A percentile compares a stretch with the other conserved stretches of the same genome.
Conservation (phyloP, 2,888 invertebrate genomes). For the Girardia tigrina region DNA sequence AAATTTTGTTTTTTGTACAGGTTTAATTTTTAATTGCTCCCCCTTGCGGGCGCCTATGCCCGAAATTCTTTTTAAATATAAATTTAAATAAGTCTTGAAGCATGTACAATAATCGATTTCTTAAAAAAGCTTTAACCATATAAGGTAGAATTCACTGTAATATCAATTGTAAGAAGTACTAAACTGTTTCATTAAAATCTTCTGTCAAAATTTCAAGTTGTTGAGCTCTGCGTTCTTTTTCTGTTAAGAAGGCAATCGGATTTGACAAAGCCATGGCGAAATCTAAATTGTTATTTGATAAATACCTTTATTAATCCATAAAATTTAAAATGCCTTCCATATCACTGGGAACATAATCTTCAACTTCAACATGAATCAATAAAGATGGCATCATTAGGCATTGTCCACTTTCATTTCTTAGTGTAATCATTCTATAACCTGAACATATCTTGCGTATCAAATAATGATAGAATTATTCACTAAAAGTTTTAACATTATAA, state of each 20-base stretch:
- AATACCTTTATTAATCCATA: not conserved
- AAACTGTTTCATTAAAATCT: constrained; percentile 54
- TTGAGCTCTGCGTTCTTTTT: constrained; percentile 74
- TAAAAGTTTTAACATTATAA: too few relatives aligned
- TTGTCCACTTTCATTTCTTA: constrained; percentile 78
- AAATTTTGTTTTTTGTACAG: too few relatives aligned
- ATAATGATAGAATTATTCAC: too few relatives aligned
- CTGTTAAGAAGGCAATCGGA: constrained; percentile 88
- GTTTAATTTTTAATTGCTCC: too few relatives aligned
- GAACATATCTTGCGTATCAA: constrained; percentile 38
- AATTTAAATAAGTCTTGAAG: too few relatives aligned
- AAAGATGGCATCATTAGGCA: constrained; percentile 70
- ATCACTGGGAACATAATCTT: constrained; percentile 84
- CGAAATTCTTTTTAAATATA: too few relatives aligned
- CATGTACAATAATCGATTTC: too few relatives aligned
- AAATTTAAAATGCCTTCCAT: constrained; percentile 55
- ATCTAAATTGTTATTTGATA: constrained; percentile 43
- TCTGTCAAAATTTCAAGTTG: constrained; percentile 77
- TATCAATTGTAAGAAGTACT: too few relatives aligned
- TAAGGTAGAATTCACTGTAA: too few relatives aligned
- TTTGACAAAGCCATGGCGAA: constrained; percentile 67
- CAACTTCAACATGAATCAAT: constrained; percentile 74
- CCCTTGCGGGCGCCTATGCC: too few relatives aligned
- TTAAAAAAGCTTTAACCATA: too few relatives aligned
- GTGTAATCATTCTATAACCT: constrained; percentile 73